Evolutionary conservation across 37 sponge, comb jelly and placozoan genomes (phyloP), one percentile per base, ranked within the genome.

Genomic region (Ephydatia muelleri): DNA sequence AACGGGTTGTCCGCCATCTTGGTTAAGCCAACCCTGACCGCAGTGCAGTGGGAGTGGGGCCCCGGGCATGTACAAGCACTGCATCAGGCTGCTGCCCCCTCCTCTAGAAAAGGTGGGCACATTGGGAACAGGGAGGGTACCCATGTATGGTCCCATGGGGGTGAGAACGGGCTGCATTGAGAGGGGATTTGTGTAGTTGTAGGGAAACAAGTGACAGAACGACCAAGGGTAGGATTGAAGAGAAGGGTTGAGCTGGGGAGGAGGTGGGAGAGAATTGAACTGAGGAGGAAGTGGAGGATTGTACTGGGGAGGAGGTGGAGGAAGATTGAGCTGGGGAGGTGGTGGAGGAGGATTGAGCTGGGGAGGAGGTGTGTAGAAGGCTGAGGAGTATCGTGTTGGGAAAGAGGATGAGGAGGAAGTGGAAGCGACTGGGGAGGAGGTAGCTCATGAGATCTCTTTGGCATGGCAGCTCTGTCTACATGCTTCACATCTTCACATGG

Each of bases 241-340:
- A 67, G 67, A 34, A 19, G 70, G 80, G 22, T 1, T 38, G 11
- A 23, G 37, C 38, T 80, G 57, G 33, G 80, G 80, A 80, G 38
- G 80, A 5, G 68, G 23, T n/a, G 80, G 66, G 32, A 67, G 2
- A 79, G 12, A 22, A 13, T 39, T 29, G 21, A 38, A 33, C 25
- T 67, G 80, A 3, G 37, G 38, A 65, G 38, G 33, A 39, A 5
- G 34, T 25, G 30, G 28, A 13, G 33, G 33, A n/a, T n/a, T n/a
- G n/a, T n/a, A n/a, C n/a, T n/a, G n/a, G n/a, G n/a, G n/a, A n/a
- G n/a, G n/a, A n/a, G n/a, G n/a, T n/a, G n/a, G n/a, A n/a, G n/a
- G n/a, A n/a, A n/a, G n/a, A n/a, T n/a, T n/a, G n/a, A n/a, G n/a
- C n/a, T n/a, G n/a, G n/a, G n/a, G n/a, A n/a, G n/a, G n/a, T n/a